Base-by-base conservation (phyloP, 2,797 vertebrate genomes). In the Lerista edwardsae region DNA sequence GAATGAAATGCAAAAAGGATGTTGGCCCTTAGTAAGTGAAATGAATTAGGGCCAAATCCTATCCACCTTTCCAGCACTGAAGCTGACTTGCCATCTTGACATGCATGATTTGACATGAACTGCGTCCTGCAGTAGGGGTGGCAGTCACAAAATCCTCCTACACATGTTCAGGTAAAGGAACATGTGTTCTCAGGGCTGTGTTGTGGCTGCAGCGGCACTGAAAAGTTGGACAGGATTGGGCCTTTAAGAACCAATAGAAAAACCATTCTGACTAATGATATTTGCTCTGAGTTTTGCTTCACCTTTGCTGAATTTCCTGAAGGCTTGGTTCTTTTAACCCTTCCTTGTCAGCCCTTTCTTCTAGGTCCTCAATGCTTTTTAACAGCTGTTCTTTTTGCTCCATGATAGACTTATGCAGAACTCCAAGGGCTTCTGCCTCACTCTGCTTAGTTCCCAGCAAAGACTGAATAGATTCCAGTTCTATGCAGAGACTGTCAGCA, bases 231-330 rank as follows among this genome's bases (percentile, higher is more conserved):
- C n/a, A n/a, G n/a, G n/a, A n/a, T n/a, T n/a, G n/a, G n/a, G n/a
- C n/a, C n/a, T n/a, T n/a, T n/a, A n/a, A 51, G 41, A 62, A 62
- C 29, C 69, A 25, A 47, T 10, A 23, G 23, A 14, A 73, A 51
- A 65, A 19, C 11, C 7, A 57, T 31, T 51, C 14, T 23, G 9
- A 59, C 15, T 39, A 39, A 10, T 57, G 39, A 8, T 34, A 57
- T 31, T 34, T 69, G 61, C 6, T 29, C 25, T 75, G 21, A n/a
- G 36, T 86, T 82, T 29, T 76, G 31, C 8, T 69, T 80, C 79
- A 99, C 99, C 99, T 98, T 94, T 97, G 98, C 79, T 99, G 98
- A 78, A 99, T 95, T 8, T 97, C 97, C 88, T 97, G 97, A 4
- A 97, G 92, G 3, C 96, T 97, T 84, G 94, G 96, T 47, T 98